phyloP scores from a whole-genome alignment of 2,113 vertebrate species.

The Reinhardtius hippoglossoides region DNA sequence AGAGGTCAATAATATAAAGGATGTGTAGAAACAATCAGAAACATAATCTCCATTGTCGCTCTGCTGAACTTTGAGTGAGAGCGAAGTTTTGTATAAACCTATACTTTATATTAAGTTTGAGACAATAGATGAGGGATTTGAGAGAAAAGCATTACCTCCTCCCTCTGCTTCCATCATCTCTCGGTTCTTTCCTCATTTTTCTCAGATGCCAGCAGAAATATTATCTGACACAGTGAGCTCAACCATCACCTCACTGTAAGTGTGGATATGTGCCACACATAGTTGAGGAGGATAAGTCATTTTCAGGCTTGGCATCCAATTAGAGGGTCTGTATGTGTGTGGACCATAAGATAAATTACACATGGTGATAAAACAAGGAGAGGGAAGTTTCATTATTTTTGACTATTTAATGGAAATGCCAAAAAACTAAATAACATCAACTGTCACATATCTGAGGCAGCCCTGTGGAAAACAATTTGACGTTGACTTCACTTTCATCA shows the following conservation, averaged over 20 bases:
- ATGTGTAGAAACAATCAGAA: conserved; percentile 32
- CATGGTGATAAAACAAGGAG: no score
- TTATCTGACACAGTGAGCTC: conserved; percentile 30
- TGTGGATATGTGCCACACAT: conserved; percentile 4
- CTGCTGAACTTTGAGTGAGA: conserved; percentile 32
- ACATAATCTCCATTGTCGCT: conserved; percentile 8
- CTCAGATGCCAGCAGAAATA: conserved; percentile 22
- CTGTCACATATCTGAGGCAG: neutral
- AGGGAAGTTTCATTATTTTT: neutral
- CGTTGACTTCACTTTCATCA: conserved; percentile 9
- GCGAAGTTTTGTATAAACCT: conserved; percentile 29
- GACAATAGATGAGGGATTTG: conserved; percentile 34
- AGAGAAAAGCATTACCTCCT: conserved; percentile 56
- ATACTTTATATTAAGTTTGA: conserved; percentile 47
- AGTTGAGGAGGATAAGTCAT: no score
- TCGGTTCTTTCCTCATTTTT: conserved; percentile 34
- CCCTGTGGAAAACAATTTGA: neutral
- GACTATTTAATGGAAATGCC: neutral
- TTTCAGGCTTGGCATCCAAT: no score
- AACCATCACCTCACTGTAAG: neutral
- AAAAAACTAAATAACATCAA: neutral
- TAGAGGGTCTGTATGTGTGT: no score
- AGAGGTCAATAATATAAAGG: neutral
- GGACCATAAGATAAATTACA: no score
- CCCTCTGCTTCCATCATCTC: conserved; percentile 23